Conservation (phyloP, 2,888 invertebrate species). For the Callyntrura sp. region DNA sequence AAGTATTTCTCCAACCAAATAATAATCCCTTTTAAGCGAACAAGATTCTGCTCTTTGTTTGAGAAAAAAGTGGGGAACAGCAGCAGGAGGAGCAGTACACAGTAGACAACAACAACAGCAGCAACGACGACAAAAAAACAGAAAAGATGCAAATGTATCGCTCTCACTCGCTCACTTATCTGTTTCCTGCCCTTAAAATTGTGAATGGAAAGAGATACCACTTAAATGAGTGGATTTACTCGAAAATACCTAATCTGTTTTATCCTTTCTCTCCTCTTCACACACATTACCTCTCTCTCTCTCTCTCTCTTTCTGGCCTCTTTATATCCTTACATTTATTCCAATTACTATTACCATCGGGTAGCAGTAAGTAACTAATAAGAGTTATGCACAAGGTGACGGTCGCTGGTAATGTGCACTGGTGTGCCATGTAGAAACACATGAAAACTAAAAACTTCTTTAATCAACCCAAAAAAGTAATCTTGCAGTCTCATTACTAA, state of each 20-base stretch:
- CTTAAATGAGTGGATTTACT: conserved; percentile 20
- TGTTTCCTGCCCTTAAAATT: too few species aligned
- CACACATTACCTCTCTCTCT: neutral
- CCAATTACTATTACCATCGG: too few species aligned
- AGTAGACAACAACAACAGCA: too few species aligned
- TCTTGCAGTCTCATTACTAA: conserved; percentile 48
- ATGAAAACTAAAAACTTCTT: conserved; percentile 59
- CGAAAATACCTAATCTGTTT: conserved; percentile 23
- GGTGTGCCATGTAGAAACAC: conserved; percentile 16
- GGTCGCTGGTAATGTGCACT: neutral
- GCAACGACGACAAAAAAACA: neutral
- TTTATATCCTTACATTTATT: too few species aligned
- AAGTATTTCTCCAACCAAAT: too few species aligned
- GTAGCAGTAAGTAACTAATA: too few species aligned
- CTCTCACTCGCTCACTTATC: conserved; percentile 12
- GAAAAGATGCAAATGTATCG: conserved; percentile 24
- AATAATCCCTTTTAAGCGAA: conserved; percentile 58
- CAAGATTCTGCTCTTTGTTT: conserved; percentile 66
- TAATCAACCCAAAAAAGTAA: conserved; percentile 58
- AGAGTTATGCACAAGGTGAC: neutral
- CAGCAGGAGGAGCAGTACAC: too few species aligned
- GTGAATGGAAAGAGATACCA: neutral
- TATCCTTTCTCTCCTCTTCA: too few species aligned
- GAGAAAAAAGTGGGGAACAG: conserved; percentile 26
- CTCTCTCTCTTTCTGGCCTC: neutral